Evolutionary conservation across 2,113 vertebrate species (phyloP), one percentile per base, ranked within the genome.

Genomic region (Oreochromis aureus): DNA sequence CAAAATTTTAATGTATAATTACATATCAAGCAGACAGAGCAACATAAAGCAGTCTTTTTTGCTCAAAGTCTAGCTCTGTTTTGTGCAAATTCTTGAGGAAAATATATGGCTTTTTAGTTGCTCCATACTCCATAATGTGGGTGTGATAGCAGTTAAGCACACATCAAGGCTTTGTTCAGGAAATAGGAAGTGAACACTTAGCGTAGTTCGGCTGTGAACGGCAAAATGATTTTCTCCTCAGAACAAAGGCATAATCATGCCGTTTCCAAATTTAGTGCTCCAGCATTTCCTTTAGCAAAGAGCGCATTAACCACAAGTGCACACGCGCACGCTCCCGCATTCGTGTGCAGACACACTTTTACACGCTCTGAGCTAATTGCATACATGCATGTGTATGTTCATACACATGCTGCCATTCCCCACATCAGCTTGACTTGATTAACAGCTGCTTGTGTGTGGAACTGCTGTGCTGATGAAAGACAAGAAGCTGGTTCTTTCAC

Each of bases 401-500:
- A 61, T 85, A 87, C 86, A 63, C 78, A 89, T 55, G 34, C 81
- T 76, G n/a, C 78, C 48, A 10, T 83, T 87, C 82, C 61, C 3
- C 4, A 71, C 89, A 51, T 89, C 92, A 92, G 88, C 92, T 92
- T 94, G 93, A 89, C 87, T 93, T 86, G 89, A 94, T 94, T 95
- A 91, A 86, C 86, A 53, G 83, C 82, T 83, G 87, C 56, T 11
- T 10, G 85, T 80, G 84, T 84, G 92, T 71, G 79, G 59, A 87
- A 85, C 79, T 32, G 34, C 89, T 86, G 69, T 30, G 79, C 81
- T 85, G 91, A 94, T 95, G 93, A 95, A 95, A 94, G 91, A 91
- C 93, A 86, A 89, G 90, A 46, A 93, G 91, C 87, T 85, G 87
- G 59, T 88, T 89, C 93, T 89, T 89, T 93, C 94, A 83, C 86